Percentiles rank a stretch among this genome's conserved stretches.
Evolutionary conservation across 2,113 vertebrate species (phyloP).

Genomic region (Phrynosoma platyrhinos): DNA sequence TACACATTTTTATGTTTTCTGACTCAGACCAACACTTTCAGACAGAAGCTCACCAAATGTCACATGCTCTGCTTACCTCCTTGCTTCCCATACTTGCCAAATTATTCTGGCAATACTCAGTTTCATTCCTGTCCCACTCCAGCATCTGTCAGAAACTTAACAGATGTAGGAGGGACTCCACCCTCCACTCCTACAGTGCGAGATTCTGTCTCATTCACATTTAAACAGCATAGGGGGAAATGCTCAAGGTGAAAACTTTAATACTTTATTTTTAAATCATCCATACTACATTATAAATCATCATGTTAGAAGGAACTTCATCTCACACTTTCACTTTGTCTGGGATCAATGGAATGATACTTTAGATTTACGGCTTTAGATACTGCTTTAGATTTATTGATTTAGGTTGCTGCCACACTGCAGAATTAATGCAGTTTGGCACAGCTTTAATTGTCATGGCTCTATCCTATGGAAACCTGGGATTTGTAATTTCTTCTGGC

Average conservation of each 20-base stretch:
- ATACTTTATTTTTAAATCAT: background rate
- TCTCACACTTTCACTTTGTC: background rate
- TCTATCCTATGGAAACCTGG: too few species aligned
- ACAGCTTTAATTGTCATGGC: too few species aligned
- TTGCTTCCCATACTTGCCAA: background rate
- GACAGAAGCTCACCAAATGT: background rate
- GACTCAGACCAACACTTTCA: background rate
- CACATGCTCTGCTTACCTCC: background rate
- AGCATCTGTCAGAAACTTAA: accelerated
- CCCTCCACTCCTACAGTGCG: accelerated
- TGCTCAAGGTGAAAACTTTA: background rate
- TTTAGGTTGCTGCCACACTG: too few species aligned
- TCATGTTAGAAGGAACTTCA: background rate
- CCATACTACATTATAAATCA: background rate
- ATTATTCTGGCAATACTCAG: background rate
- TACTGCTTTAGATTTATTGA: background rate
- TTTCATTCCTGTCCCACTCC: background rate
- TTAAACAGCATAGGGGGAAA: background rate
- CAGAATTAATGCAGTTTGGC: too few species aligned
- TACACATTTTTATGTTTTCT: background rate
- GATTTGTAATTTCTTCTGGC: too few species aligned
- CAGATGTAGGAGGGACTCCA: accelerated
- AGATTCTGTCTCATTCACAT: accelerated
- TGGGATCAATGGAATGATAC: background rate
- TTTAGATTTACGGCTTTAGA: background rate